Conservation (phyloP, 2,888 invertebrate species). For the Scaptomyza reducta region DNA sequence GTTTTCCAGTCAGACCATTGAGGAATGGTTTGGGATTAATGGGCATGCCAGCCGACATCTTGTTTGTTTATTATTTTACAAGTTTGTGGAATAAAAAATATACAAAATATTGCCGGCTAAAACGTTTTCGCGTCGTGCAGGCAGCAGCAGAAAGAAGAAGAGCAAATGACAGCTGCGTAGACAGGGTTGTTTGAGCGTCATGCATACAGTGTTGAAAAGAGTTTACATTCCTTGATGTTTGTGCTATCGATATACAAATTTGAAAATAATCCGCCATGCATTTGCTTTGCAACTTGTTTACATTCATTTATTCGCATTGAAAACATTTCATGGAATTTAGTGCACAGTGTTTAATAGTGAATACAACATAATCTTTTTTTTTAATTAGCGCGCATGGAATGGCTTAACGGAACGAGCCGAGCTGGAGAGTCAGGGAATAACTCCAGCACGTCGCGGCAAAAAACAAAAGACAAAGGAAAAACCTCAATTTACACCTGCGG, state of each 20-base stretch:
- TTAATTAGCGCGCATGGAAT: constrained; percentile 86
- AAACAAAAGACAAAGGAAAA: constrained; percentile 47
- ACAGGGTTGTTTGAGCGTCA: constrained; percentile 13
- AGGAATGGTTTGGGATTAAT: constrained; percentile 99
- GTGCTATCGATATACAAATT: constrained; percentile 1
- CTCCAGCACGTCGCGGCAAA: constrained; percentile 75
- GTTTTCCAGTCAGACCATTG: constrained; percentile 98
- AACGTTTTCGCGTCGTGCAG: constrained; percentile 53
- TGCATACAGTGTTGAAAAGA: constrained; percentile 17
- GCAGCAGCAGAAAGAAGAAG: constrained; percentile 38
- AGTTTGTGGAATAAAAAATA: constrained; percentile 40
- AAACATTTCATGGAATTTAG: background rate
- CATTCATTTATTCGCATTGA: background rate
- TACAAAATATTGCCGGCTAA: constrained; percentile 55
- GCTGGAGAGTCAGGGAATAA: constrained; percentile 83
- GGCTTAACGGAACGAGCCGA: constrained; percentile 86
- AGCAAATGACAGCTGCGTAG: constrained; percentile 11
- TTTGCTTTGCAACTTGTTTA: too few relatives aligned
- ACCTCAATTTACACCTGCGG: background rate
- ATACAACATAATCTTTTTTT: constrained; percentile 15
- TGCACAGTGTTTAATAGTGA: background rate
- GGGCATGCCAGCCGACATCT: constrained; percentile 92
- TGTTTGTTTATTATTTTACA: constrained; percentile 46
- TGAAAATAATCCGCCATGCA: background rate
- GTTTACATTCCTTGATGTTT: background rate